Base-by-base conservation (phyloP, 2,888 invertebrate species). In the Epinotia demarniana region DNA sequence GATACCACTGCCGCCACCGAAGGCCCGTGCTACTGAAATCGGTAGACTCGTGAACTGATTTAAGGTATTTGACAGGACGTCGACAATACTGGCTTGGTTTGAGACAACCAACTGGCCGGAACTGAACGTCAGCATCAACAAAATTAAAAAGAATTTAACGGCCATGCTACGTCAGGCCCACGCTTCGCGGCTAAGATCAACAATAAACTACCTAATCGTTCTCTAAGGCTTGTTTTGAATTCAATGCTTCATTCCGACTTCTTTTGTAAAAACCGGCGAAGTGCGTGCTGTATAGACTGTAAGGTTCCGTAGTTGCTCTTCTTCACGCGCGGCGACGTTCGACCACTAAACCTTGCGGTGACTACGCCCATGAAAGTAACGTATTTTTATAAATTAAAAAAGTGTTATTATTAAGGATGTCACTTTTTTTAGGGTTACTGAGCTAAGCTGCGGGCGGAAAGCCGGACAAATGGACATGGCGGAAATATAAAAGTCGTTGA, bases 171-270 rank as follows among this genome's bases (percentile, higher is more conserved):
- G 39, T n/a, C 33, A 46, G 8, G 58, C 74, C 53, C 61, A 27
- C 67, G 63, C 73, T 74, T 57, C 63, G 69, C 62, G 62, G 57
- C 53, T 23, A 33, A 70, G 74, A 58, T 75, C 72, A 74, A 77
- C 78, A 77, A 66, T 78, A 71, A 61, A 87, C 84, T n/a, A n/a
- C n/a, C n/a, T 86, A 82, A 79, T 77, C 77, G 77, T 57, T 67
- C 73, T 62, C 73, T 70, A 76, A 74, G 83, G 83, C 84, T 85
- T 82, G 55, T 66, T 16, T 70, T 75, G 57, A 62, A 39, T 9
- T 39, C 39, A 39, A 33, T 33, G 33, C 6, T 33, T 33, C 6
- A 33, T 9, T 39, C 9, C 9, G 9, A 39, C 39, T 39, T 39
- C 9, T 39, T 39, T 39, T 39, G 9, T 39, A 39, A 39, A 67